Evolutionary conservation across 1,140 invertebrate genomes (phyloP).

Genomic region (Cherax destructor): DNA sequence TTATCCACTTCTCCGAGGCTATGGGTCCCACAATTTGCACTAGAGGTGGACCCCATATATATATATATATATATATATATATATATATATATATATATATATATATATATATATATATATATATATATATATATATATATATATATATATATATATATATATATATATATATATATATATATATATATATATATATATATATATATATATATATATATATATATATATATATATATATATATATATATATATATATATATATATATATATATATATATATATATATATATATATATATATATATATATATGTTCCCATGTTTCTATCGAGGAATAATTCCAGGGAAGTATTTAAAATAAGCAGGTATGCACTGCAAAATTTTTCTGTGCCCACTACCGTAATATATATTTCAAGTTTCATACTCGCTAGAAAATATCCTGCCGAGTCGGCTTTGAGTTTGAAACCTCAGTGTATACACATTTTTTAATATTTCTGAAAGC

Average conservation of each 20-base stretch:
- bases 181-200: conserved; percentile 28
- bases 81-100: background rate
- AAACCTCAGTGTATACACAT: no score
- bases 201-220: conserved; percentile 21
- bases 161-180: conserved; percentile 24
- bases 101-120: no score
- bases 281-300: conserved; percentile 24
- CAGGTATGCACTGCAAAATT: background rate
- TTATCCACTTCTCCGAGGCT: no score
- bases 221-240: conserved; percentile 29
- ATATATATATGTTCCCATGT: background rate
- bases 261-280: conserved; percentile 33
- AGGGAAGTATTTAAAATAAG: background rate
- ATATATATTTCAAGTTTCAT: no score
- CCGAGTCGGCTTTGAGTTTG: no score
- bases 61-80: conserved; percentile 14
- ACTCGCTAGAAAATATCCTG: no score
- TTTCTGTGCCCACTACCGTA: no score
- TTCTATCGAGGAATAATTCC: background rate
- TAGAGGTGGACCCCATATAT: no score
- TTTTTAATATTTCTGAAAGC: no score
- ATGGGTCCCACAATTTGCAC: no score
- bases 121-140: no score
- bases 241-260: conserved; percentile 39
- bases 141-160: conserved; percentile 20